Evolutionary conservation across 2,888 invertebrate genomes (phyloP).

Genomic region (Cactoblastis cactorum): DNA sequence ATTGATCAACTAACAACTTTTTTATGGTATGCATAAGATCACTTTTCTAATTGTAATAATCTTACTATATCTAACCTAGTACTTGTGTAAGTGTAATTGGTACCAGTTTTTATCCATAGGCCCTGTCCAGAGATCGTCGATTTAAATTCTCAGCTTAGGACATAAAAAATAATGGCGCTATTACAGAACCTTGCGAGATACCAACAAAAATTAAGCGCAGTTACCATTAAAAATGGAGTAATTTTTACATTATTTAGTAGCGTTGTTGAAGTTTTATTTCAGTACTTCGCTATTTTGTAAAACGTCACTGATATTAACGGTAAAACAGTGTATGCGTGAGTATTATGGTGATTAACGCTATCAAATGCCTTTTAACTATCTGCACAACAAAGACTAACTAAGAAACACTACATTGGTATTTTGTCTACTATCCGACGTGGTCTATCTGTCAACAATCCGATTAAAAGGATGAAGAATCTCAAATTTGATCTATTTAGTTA

Average conservation of each 20-base stretch:
- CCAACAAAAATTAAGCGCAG: neutral
- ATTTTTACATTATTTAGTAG: neutral
- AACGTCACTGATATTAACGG: neutral
- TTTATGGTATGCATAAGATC: conserved; percentile 30
- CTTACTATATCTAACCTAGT: conserved; percentile 43
- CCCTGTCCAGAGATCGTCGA: neutral
- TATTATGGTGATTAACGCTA: neutral
- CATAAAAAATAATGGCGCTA: neutral
- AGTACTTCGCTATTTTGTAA: neutral
- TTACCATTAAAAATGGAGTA: neutral
- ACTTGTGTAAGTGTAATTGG: conserved; percentile 45
- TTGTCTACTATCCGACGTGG: too few relatives aligned
- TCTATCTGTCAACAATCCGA: too few relatives aligned
- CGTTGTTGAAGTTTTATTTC: neutral
- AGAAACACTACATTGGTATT: too few relatives aligned
- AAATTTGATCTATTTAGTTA: neutral
- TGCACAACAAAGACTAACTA: neutral
- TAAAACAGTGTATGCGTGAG: too few relatives aligned
- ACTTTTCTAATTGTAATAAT: conserved; percentile 35
- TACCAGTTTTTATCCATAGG: conserved; percentile 54
- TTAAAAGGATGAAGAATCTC: too few relatives aligned
- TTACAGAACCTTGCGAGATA: neutral
- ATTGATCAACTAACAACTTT: too few relatives aligned
- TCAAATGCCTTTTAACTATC: conserved; percentile 5
- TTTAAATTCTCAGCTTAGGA: neutral